phyloP scores from a whole-genome alignment of 1,140 invertebrate genomes.

The Drosophila paulistorum region DNA sequence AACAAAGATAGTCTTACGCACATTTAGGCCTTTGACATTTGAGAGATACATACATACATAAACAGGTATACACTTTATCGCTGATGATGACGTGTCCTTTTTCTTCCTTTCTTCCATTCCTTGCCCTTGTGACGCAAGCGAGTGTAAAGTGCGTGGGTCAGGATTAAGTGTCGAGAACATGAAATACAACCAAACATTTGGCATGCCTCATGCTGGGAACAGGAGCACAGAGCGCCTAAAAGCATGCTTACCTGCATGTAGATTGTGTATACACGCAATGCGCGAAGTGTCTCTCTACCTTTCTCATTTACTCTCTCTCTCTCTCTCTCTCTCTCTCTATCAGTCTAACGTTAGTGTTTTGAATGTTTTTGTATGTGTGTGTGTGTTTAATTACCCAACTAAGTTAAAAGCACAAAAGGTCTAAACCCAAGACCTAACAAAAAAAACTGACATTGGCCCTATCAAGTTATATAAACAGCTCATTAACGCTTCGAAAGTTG shows the following conservation, averaged over 20 bases:
- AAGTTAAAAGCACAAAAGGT: conserved; percentile 19
- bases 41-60: background rate
- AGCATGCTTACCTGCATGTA: conserved; percentile 63
- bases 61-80: background rate
- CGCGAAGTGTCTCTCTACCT: background rate
- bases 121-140: background rate
- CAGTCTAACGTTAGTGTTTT: background rate
- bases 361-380: conserved; percentile 10
- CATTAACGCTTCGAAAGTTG: conserved; percentile 46
- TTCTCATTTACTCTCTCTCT: background rate
- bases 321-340: background rate
- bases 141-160: conserved; percentile 31
- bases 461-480: conserved; percentile 60
- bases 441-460: conserved; percentile 22
- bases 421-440: conserved; percentile 19
- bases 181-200: conserved; percentile 76
- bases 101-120: too few relatives aligned
- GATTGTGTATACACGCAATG: conserved; percentile 54
- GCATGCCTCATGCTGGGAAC: conserved; percentile 64
- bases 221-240: conserved; percentile 76
- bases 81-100: background rate
- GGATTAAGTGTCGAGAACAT: conserved; percentile 25
- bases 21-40: conserved; percentile 6
- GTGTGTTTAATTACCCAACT: conserved; percentile 37
- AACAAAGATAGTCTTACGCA: background rate